Evolutionary conservation across 2,888 invertebrate genomes (phyloP).

Genomic region (Drosophila imparisetae): DNA sequence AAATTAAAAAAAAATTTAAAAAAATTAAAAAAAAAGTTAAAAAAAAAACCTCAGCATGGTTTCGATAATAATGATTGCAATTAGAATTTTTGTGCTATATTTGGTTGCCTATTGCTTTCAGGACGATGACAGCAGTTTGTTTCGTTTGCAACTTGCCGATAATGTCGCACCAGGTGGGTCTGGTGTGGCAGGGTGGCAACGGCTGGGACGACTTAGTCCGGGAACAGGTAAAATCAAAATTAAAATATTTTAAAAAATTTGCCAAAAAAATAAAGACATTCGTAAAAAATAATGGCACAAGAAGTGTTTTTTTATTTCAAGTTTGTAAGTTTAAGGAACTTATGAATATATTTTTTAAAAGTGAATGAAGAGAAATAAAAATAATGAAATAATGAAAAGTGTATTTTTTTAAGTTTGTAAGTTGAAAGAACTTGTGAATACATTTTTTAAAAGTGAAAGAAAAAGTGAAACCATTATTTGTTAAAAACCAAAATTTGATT

Average conservation of each 20-base stretch:
- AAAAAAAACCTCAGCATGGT: not conserved
- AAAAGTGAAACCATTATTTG: no score
- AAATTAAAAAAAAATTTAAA: not conserved
- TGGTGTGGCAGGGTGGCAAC: constrained; percentile 97
- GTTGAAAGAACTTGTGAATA: no score
- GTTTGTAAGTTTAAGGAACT: not conserved
- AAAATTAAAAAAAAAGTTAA: no score
- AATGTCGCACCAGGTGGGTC: constrained; percentile 96
- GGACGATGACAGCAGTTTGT: constrained; percentile 97
- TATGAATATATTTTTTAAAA: no score
- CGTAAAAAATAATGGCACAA: not conserved
- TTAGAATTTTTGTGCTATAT: constrained; percentile 8
- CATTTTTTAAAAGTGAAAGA: no score
- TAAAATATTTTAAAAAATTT: not conserved
- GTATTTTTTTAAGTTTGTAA: not conserved
- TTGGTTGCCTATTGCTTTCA: constrained; percentile 84
- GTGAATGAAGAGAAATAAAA: not conserved
- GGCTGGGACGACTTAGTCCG: constrained; percentile 97
- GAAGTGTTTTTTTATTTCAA: not conserved
- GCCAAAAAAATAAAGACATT: not conserved
- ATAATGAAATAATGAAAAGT: not conserved
- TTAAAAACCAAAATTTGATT: no score
- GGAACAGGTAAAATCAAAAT: constrained; percentile 87
- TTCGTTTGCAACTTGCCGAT: constrained; percentile 98
- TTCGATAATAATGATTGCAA: accelerated